Evolutionary conservation across 2,888 invertebrate genomes (phyloP).

Genomic region (Caenorhabditis uteleia): DNA sequence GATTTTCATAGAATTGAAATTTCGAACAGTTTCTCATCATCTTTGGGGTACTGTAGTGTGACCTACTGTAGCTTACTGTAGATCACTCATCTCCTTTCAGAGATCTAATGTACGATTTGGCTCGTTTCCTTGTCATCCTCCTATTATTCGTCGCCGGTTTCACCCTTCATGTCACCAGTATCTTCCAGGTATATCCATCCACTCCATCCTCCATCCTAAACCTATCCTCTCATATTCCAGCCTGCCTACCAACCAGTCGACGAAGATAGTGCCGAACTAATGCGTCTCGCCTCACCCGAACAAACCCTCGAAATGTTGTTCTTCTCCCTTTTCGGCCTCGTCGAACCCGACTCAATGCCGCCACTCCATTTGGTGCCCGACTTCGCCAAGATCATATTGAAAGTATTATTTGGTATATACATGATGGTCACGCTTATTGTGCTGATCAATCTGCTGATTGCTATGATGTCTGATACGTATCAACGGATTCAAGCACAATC

Average conservation of each 20-base stretch:
- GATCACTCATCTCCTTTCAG: constrained; percentile 14
- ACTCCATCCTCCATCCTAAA: background rate
- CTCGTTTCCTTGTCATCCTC: constrained; percentile 87
- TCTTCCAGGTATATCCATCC: constrained; percentile 81
- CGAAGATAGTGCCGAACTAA: constrained; percentile 67
- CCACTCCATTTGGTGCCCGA: constrained; percentile 72
- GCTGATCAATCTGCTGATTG: constrained; percentile 96
- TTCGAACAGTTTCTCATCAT: background rate
- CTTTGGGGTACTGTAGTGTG: too few species aligned
- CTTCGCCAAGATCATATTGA: constrained; percentile 70
- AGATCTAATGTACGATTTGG: constrained; percentile 73
- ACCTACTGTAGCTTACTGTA: background rate
- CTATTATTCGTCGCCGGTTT: constrained; percentile 98
- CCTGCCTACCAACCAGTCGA: constrained; percentile 69
- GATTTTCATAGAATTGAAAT: too few species aligned
- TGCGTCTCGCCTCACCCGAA: constrained; percentile 68
- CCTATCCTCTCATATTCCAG: constrained; percentile 47
- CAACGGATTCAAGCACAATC: constrained; percentile 93
- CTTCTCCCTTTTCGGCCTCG: constrained; percentile 76
- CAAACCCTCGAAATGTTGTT: constrained; percentile 95
- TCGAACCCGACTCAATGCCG: constrained; percentile 75
- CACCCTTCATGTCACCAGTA: constrained; percentile 85
- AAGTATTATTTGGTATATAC: constrained; percentile 88
- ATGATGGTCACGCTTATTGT: constrained; percentile 92
- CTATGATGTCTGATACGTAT: constrained; percentile 99